Evolutionary conservation across 2,888 invertebrate genomes (phyloP).

Genomic region (Drosophila fungiperda): DNA sequence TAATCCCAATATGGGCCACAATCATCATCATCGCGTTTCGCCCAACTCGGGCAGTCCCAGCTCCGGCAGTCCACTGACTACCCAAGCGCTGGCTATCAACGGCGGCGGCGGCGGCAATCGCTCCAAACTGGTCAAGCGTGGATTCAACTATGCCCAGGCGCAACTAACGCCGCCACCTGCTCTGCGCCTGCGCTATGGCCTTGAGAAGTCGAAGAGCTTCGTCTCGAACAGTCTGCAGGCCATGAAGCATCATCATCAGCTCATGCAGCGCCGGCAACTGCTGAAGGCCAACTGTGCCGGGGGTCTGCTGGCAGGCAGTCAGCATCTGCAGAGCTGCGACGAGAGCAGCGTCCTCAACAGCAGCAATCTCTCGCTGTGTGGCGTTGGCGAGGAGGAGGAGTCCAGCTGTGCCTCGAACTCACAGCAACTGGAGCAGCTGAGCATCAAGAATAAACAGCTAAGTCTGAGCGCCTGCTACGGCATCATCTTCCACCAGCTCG

Average conservation of each 20-base stretch:
- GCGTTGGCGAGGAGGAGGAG: slow-evolving; percentile 59
- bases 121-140: slow-evolving; percentile 66
- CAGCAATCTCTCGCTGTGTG: slow-evolving; percentile 56
- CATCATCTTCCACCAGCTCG: slow-evolving; percentile 87
- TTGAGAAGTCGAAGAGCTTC: slow-evolving; percentile 84
- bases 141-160: slow-evolving; percentile 68
- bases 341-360: slow-evolving; percentile 60
- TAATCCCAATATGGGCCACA: slow-evolving; percentile 13
- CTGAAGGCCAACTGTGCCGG: slow-evolving; percentile 35
- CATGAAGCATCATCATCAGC: slow-evolving; percentile 74
- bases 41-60: slow-evolving; percentile 68
- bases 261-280: slow-evolving; percentile 64
- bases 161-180: slow-evolving; percentile 71
- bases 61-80: slow-evolving; percentile 69
- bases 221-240: slow-evolving; percentile 79
- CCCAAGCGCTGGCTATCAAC: slow-evolving; percentile 71
- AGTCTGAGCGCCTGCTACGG: slow-evolving; percentile 79
- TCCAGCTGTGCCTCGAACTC: slow-evolving; percentile 29
- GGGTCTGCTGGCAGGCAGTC: slow-evolving; percentile 22
- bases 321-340: slow-evolving; percentile 75
- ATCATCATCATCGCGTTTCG: slow-evolving; percentile 41
- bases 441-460: slow-evolving; percentile 83
- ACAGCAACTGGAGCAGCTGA: slow-evolving; percentile 64
- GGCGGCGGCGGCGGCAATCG: slow-evolving; percentile 50
- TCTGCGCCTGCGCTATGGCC: slow-evolving; percentile 64